phyloP scores from a whole-genome alignment of 2,113 vertebrate species.

The Geococcyx californianus region DNA sequence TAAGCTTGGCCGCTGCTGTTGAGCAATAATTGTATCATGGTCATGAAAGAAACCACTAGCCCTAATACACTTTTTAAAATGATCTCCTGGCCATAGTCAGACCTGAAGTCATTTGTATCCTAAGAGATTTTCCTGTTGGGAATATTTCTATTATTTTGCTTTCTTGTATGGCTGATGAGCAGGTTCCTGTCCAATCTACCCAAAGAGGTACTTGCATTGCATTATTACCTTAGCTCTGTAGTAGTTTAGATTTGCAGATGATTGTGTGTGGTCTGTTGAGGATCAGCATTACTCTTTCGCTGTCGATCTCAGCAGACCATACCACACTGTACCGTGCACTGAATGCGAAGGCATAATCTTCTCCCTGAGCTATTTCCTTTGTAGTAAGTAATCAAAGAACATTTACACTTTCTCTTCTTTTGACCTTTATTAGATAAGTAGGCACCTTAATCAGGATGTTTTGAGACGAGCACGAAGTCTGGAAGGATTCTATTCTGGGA shows the following conservation, averaged over 20 bases:
- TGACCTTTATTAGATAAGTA: slow-evolving; percentile 66
- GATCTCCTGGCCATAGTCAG: neutral
- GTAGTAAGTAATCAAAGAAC: neutral
- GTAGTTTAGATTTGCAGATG: neutral
- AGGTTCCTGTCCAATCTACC: neutral
- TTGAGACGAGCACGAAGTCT: slow-evolving; percentile 31
- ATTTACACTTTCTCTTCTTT: slow-evolving; percentile 22
- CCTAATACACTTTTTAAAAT: neutral
- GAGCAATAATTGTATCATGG: neutral
- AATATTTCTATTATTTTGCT: neutral
- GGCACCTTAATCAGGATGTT: neutral
- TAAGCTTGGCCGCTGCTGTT: neutral
- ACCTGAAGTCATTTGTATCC: neutral
- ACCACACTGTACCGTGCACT: neutral
- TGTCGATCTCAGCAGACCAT: neutral
- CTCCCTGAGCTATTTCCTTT: neutral
- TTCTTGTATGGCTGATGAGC: neutral
- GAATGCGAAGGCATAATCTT: neutral
- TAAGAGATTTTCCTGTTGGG: neutral
- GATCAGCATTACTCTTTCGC: neutral
- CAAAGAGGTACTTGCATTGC: neutral
- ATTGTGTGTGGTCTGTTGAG: neutral
- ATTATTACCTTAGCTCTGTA: neutral
- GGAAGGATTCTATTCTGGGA: slow-evolving; percentile 32
- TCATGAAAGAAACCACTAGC: neutral